Evolutionary conservation across 2,888 invertebrate species (phyloP).

Genomic region (Chloroclysta siterata): DNA sequence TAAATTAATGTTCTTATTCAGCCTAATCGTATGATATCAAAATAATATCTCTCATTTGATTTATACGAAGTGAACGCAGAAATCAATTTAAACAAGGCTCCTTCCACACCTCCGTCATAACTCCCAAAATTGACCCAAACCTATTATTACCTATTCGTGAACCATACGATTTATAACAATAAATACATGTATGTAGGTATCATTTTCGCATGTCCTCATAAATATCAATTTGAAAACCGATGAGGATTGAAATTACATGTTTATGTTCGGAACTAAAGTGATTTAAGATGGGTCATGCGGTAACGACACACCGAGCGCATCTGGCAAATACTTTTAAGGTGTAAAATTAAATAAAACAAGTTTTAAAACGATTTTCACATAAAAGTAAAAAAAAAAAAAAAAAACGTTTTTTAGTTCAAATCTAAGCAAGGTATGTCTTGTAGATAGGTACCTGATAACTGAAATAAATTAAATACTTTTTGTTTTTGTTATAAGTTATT

Average conservation of each 20-base stretch:
- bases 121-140: slow-evolving; percentile 13
- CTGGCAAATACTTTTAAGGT: no score
- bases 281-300: slow-evolving; percentile 33
- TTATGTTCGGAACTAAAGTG: slow-evolving; percentile 38
- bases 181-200: slow-evolving; percentile 31
- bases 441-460: no score
- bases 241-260: slow-evolving; percentile 42
- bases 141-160: slow-evolving; percentile 25
- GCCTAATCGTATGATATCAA: background rate
- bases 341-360: background rate
- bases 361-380: no score
- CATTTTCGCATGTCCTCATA: slow-evolving; percentile 43
- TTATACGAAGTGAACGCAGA: background rate
- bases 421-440: no score
- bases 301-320: slow-evolving; percentile 9
- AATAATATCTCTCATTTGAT: background rate
- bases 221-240: slow-evolving; percentile 45
- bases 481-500: no score
- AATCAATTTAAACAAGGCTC: slow-evolving; percentile 4
- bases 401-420: no score
- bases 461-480: no score
- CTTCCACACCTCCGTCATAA: slow-evolving; percentile 7
- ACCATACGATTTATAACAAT: slow-evolving; percentile 35
- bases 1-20: background rate
- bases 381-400: no score